Evolutionary conservation across 2,113 vertebrate species (phyloP).

Genomic region (Tyrannus savana): DNA sequence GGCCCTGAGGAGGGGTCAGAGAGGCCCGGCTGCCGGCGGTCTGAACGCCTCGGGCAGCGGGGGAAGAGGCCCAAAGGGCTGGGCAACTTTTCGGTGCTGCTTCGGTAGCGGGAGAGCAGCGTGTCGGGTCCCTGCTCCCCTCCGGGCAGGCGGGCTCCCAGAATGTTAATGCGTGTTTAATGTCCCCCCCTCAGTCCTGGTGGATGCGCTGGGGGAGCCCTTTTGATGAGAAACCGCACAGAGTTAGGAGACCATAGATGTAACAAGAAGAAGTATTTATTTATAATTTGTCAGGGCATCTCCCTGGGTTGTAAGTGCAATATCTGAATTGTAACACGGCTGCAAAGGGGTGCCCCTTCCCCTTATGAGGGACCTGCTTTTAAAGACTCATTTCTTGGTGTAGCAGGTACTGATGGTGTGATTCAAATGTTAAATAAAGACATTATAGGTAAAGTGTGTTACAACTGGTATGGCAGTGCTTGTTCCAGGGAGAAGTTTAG

Average conservation of each 20-base stretch:
- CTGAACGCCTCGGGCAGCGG: neutral
- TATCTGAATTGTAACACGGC: neutral
- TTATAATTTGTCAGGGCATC: neutral
- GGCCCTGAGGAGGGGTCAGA: neutral
- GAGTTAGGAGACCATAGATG: neutral
- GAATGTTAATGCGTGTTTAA: neutral
- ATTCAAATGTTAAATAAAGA: neutral
- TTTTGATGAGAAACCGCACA: neutral
- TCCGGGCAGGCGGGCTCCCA: neutral
- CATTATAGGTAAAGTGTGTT: neutral
- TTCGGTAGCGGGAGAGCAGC: neutral
- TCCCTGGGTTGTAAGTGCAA: neutral
- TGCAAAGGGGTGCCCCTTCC: fast-evolving
- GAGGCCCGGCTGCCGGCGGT: neutral
- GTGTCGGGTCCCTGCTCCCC: neutral
- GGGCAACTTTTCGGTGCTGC: neutral
- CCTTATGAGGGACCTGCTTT: neutral
- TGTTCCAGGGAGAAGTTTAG: neutral
- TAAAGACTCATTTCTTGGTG: neutral
- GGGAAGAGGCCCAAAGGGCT: neutral
- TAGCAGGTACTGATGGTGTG: neutral
- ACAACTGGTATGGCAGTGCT: neutral
- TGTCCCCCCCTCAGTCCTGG: neutral
- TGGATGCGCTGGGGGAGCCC: neutral
- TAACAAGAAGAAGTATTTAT: neutral